Conservation (phyloP, 2,888 invertebrate species). For the Epinotia brunnichana region DNA sequence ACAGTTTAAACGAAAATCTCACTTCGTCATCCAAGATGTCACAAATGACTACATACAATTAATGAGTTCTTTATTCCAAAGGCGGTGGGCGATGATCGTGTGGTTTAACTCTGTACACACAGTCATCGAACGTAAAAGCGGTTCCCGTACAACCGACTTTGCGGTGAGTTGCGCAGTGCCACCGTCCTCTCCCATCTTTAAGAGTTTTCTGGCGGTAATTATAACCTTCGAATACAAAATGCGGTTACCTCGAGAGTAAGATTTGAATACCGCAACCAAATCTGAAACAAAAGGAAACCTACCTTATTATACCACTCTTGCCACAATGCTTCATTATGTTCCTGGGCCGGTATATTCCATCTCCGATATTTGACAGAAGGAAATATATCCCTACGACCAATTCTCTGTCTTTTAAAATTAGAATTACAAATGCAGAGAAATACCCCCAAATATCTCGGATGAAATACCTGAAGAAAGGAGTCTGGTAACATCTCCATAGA, state of each 20-base stretch:
- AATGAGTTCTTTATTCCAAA: background rate
- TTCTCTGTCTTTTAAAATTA: too few relatives aligned
- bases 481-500: too few relatives aligned
- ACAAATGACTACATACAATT: too few relatives aligned
- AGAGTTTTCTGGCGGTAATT: background rate
- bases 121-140: constrained; percentile 1
- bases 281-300: background rate
- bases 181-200: background rate
- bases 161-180: background rate
- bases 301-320: background rate
- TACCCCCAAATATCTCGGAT: too few relatives aligned
- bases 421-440: too few relatives aligned
- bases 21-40: too few relatives aligned
- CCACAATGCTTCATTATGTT: background rate
- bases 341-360: background rate
- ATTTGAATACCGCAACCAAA: background rate
- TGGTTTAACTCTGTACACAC: background rate
- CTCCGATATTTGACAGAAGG: too few relatives aligned
- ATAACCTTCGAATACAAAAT: background rate
- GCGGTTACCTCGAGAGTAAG: background rate
- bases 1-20: background rate
- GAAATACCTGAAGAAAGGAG: too few relatives aligned
- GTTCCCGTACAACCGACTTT: background rate
- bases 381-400: too few relatives aligned
- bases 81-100: background rate